Percentiles rank a stretch among this genome's conserved stretches.
Conservation (phyloP, 2,888 invertebrate genomes). For the Exocentrus adspersus region DNA sequence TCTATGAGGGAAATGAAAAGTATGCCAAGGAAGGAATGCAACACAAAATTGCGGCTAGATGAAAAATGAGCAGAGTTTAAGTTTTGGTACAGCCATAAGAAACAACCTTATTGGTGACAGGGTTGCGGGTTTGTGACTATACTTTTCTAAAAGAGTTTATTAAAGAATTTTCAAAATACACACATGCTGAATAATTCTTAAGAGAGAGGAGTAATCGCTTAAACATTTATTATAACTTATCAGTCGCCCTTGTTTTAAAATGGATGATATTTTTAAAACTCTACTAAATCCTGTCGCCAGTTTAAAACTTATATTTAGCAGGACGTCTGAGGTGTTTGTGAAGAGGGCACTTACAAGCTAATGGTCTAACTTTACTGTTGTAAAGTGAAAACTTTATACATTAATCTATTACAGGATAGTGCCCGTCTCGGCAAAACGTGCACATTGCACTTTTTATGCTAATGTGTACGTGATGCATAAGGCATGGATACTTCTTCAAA, state of each 20-base stretch:
- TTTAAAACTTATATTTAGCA: slow-evolving; percentile 43
- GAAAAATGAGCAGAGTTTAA: too few species aligned
- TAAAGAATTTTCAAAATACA: too few species aligned
- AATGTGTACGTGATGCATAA: slow-evolving; percentile 24
- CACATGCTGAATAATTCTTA: too few species aligned
- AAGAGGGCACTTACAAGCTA: slow-evolving; percentile 53
- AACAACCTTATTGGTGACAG: too few species aligned
- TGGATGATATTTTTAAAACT: slow-evolving; percentile 12
- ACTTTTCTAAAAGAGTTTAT: too few species aligned
- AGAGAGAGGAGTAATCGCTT: not conserved
- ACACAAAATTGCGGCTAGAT: too few species aligned
- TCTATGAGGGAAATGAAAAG: too few species aligned
- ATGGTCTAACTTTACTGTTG: slow-evolving; percentile 56
- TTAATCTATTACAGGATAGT: slow-evolving; percentile 57
- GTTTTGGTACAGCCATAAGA: too few species aligned
- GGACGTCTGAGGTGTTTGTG: slow-evolving; percentile 44
- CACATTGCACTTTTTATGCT: slow-evolving; percentile 32
- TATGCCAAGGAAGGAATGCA: too few species aligned
- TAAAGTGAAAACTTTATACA: slow-evolving; percentile 57
- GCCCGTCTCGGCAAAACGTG: slow-evolving; percentile 31
- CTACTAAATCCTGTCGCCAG: slow-evolving; percentile 38
- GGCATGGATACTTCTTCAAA: not conserved
- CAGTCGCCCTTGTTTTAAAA: slow-evolving; percentile 2
- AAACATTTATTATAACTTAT: not conserved
- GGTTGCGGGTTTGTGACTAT: too few species aligned